Percentiles rank a stretch among this genome's conserved stretches.
These are phyloP conservation scores for Margarornis squamiger DNA, from an alignment of 2,797 vertebrate genomes.

Conservation along the genomic window DNA sequence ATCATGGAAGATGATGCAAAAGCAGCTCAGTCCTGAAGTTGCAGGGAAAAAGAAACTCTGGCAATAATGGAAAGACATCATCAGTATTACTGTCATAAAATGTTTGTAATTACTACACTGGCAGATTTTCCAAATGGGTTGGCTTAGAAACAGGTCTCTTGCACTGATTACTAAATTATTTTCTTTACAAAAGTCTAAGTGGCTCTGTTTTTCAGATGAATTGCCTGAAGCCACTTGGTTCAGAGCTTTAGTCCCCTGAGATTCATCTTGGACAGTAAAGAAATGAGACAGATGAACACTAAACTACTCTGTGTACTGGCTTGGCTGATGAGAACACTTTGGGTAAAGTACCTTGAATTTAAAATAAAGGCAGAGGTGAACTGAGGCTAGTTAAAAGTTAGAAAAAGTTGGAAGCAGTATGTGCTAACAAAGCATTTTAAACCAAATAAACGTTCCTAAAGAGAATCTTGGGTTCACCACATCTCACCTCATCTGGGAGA, in stretches of 20 bases:
- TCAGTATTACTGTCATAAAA: neutral
- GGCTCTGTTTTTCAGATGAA: conserved; percentile 20
- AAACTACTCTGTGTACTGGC: neutral
- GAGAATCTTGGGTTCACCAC: neutral
- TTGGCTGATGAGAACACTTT: neutral
- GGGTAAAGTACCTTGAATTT: neutral
- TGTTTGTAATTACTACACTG: neutral
- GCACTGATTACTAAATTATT: neutral
- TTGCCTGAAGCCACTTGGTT: neutral
- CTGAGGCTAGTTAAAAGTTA: neutral
- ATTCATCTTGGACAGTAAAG: neutral
- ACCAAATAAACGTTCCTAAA: neutral
- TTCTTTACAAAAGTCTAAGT: conserved; percentile 14
- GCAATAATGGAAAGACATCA: neutral
- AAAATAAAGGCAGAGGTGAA: neutral
- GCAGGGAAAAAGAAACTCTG: neutral
- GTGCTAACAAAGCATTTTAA: conserved; percentile 2
- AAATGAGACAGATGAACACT: neutral
- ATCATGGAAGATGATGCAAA: neutral
- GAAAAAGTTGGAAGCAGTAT: neutral
- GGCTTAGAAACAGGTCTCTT: neutral
- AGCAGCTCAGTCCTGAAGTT: neutral
- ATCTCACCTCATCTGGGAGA: neutral
- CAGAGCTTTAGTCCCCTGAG: neutral
- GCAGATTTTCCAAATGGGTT: neutral